Percentiles rank a stretch among this genome's conserved stretches.
These are phyloP conservation scores for Podargus strigoides DNA, from an alignment of 2,797 vertebrate genomes.

Conservation along the genomic window DNA sequence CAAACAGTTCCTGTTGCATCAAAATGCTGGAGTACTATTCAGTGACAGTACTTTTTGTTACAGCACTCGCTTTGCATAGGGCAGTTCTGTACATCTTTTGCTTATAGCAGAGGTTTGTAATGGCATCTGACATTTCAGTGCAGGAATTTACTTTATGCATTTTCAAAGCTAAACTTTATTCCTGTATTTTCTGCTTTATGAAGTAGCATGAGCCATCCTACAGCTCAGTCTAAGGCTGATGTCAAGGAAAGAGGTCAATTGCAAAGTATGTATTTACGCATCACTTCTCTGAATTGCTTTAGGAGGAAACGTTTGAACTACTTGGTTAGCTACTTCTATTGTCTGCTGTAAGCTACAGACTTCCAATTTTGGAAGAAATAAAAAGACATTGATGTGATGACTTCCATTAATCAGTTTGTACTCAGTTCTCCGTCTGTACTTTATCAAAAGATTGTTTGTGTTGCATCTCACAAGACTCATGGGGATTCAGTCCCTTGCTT, in stretches of 20 bases:
- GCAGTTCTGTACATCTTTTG: neutral
- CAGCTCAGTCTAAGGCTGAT: neutral
- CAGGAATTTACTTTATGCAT: neutral
- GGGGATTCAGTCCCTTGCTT: neutral
- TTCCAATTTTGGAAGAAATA: neutral
- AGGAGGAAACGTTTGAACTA: neutral
- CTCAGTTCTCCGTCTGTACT: neutral
- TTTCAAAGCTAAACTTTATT: neutral
- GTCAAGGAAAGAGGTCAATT: neutral
- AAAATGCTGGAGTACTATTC: neutral
- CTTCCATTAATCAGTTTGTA: neutral
- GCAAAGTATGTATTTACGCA: neutral
- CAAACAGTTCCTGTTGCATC: neutral
- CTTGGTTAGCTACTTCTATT: neutral
- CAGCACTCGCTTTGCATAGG: neutral
- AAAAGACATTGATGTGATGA: neutral
- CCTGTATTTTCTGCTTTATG: neutral
- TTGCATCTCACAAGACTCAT: neutral
- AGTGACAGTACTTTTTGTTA: neutral
- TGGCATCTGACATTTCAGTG: neutral
- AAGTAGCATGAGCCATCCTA: neutral
- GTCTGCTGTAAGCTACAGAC: neutral
- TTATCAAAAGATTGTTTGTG: neutral
- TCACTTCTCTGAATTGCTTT: neutral
- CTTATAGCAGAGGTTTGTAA: neutral